Evolutionary conservation across 2,113 vertebrate species (phyloP).

Genomic region (Brevimyrus niger): DNA sequence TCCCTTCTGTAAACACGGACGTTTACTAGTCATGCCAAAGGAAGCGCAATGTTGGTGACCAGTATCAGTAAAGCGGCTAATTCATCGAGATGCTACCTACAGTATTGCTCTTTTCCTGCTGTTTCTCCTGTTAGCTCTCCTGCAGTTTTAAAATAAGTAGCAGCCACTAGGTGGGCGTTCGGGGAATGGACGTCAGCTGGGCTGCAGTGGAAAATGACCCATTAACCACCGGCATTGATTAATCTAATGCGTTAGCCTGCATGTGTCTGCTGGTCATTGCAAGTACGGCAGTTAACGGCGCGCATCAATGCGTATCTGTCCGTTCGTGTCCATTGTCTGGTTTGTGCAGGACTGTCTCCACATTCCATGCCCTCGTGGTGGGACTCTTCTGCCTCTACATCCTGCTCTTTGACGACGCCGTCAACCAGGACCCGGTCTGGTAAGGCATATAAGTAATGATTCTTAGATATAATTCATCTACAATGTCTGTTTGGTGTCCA

Average conservation of each 20-base stretch:
- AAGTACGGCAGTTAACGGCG: background rate
- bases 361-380: constrained; percentile 73
- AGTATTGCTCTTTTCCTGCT: background rate
- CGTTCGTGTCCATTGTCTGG: background rate
- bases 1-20: background rate
- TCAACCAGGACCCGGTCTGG: constrained; percentile 70
- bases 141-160: background rate
- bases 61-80: background rate
- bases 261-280: background rate
- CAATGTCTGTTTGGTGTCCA: background rate
- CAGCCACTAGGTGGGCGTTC: background rate
- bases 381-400: constrained; percentile 68
- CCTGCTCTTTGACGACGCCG: constrained; percentile 67
- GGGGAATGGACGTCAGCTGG: background rate
- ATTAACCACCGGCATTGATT: background rate
- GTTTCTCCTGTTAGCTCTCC: background rate
- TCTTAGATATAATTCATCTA: constrained; percentile 47
- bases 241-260: background rate
- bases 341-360: constrained; percentile 69
- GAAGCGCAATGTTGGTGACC: background rate
- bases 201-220: background rate
- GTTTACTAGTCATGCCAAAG: background rate
- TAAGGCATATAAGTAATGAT: constrained; percentile 41
- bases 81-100: background rate
- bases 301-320: background rate